phyloP scores from a whole-genome alignment of 2,888 invertebrate species.

The Orthosia cruda region DNA sequence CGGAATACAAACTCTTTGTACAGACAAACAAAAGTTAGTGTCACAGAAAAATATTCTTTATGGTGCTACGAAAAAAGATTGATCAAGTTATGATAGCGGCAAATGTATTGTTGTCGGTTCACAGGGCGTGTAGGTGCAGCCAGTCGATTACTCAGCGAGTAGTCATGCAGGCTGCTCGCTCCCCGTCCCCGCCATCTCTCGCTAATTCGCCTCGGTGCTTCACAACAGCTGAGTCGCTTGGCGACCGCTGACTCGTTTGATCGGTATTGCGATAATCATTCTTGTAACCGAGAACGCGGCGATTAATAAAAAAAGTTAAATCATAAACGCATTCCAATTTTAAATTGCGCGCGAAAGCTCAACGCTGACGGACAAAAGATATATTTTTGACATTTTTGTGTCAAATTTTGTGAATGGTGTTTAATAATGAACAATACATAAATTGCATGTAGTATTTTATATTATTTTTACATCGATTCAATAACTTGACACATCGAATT shows the following conservation, averaged over 20 bases:
- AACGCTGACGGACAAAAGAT: constrained; percentile 35
- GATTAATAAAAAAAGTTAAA: constrained; percentile 39
- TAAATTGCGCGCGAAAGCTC: constrained; percentile 58
- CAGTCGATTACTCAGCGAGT: constrained; percentile 86
- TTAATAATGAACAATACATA: constrained; percentile 74
- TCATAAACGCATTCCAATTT: constrained; percentile 53
- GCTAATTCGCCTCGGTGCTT: constrained; percentile 74
- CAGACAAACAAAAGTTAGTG: constrained; percentile 7
- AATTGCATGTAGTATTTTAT: constrained; percentile 80
- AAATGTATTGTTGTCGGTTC: constrained; percentile 69
- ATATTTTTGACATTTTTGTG: constrained; percentile 75
- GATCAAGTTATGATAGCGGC: constrained; percentile 35
- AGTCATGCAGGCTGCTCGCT: constrained; percentile 85
- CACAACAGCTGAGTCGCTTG: constrained; percentile 84
- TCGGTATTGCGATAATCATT: constrained; percentile 77
- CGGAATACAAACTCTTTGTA: constrained; percentile 52
- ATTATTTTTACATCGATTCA: constrained; percentile 58
- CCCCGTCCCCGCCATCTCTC: constrained; percentile 79
- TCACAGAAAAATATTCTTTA: constrained; percentile 49
- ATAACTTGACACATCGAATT: constrained; percentile 52
- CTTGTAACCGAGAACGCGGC: constrained; percentile 58
- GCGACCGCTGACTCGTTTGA: constrained; percentile 87
- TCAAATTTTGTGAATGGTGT: constrained; percentile 84
- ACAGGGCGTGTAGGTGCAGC: constrained; percentile 84
- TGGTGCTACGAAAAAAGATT: constrained; percentile 36